phyloP scores from a whole-genome alignment of 2,888 invertebrate species.

The Arge pagana region DNA sequence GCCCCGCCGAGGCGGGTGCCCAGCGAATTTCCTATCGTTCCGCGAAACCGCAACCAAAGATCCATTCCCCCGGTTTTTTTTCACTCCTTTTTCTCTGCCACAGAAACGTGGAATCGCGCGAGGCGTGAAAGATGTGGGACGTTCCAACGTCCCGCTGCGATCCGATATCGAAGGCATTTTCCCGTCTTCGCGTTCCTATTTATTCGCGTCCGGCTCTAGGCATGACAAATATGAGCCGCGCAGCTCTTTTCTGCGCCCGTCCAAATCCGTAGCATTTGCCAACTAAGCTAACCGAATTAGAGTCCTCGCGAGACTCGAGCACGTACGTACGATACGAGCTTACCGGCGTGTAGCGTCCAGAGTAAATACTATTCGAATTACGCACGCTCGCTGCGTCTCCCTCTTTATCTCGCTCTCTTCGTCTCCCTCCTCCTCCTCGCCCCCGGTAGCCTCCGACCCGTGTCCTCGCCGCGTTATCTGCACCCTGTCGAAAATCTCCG shows the following conservation, averaged over 20 bases:
- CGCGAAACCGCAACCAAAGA: too few relatives aligned
- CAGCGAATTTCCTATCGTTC: too few relatives aligned
- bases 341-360: slow-evolving; percentile 31
- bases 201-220: slow-evolving; percentile 13
- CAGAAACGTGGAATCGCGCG: too few relatives aligned
- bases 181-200: slow-evolving; percentile 19
- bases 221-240: slow-evolving; percentile 8
- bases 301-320: slow-evolving; percentile 7
- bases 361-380: slow-evolving; percentile 45
- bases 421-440: too few relatives aligned
- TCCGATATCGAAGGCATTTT: too few relatives aligned
- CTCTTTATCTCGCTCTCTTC: not conserved
- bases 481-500: slow-evolving; percentile 5
- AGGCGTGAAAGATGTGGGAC: too few relatives aligned
- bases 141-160: too few relatives aligned
- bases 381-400: slow-evolving; percentile 19
- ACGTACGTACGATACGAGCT: not conserved
- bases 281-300: slow-evolving; percentile 14
- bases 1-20: too few relatives aligned
- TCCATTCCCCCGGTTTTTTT: not conserved
- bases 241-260: slow-evolving; percentile 14
- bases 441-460: too few relatives aligned
- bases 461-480: too few relatives aligned
- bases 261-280: too few relatives aligned
- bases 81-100: not conserved